Conservation (phyloP, 2,797 vertebrate genomes). For the Columba guinea region DNA sequence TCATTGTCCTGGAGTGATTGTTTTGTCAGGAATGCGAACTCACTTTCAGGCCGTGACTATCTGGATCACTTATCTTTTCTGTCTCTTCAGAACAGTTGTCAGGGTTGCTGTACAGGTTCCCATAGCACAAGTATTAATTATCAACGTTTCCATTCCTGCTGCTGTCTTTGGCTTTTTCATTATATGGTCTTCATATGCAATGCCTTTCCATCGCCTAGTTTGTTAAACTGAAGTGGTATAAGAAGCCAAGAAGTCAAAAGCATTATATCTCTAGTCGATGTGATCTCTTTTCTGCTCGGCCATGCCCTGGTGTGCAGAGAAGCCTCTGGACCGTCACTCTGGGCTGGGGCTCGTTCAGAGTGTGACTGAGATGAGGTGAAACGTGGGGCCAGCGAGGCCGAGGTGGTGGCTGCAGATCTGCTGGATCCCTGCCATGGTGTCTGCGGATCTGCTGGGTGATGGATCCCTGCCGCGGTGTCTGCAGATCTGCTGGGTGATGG, state of each 20-base stretch:
- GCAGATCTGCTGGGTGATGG: no score
- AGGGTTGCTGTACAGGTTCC: neutral
- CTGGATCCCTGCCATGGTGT: no score
- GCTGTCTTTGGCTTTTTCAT: neutral
- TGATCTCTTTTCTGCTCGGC: neutral
- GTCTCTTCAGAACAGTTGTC: neutral
- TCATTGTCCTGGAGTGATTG: neutral
- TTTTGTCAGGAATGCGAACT: neutral
- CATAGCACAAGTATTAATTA: neutral
- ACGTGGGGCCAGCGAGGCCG: rapidly evolving
- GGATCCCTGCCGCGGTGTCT: no score
- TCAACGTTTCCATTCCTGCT: neutral
- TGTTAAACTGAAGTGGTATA: neutral
- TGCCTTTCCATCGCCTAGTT: rapidly evolving
- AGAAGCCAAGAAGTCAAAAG: neutral
- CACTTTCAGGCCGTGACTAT: neutral
- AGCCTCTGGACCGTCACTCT: neutral
- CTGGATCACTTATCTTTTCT: neutral
- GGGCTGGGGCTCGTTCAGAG: neutral
- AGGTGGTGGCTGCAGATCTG: neutral
- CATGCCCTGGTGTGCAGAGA: neutral
- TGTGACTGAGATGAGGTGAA: neutral
- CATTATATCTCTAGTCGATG: neutral
- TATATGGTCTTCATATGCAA: neutral
- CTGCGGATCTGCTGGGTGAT: no score